Conservation (phyloP, 2,113 vertebrate genomes). For the Trogon melanurus region DNA sequence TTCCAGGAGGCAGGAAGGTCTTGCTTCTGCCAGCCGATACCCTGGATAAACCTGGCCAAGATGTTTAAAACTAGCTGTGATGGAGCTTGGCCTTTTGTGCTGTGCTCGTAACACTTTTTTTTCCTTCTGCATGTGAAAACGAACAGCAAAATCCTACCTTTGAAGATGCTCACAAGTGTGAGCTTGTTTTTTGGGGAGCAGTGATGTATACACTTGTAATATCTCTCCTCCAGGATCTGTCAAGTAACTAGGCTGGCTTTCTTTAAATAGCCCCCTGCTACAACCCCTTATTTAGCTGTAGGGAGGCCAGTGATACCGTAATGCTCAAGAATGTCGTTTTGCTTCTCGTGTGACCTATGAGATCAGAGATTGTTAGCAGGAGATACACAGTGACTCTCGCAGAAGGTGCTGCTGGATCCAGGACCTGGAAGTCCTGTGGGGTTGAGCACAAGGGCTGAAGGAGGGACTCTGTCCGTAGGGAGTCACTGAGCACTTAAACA, state of each 20-base stretch:
- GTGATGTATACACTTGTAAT: neutral
- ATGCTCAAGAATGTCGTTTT: conserved; percentile 50
- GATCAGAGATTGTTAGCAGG: conserved; percentile 24
- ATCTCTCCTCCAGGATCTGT: neutral
- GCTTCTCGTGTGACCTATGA: conserved; percentile 57
- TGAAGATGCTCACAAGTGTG: neutral
- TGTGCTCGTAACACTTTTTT: neutral
- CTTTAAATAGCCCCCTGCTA: conserved; percentile 6
- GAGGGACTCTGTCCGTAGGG: neutral
- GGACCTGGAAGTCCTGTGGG: neutral
- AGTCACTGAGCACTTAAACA: neutral
- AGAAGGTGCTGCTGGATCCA: neutral
- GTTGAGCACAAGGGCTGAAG: neutral
- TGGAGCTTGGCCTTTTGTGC: neutral
- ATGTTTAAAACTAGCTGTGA: neutral
- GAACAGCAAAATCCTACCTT: neutral
- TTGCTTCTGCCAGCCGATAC: fast-evolving
- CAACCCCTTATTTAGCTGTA: conserved; percentile 22
- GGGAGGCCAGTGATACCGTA: neutral
- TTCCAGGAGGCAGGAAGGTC: neutral
- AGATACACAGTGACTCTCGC: neutral
- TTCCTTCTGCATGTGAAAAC: neutral
- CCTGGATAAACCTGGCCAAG: neutral
- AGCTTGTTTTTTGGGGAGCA: neutral
- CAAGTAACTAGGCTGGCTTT: neutral